Percentiles rank a stretch among this genome's conserved stretches.
Evolutionary conservation across 2,113 vertebrate species (phyloP).

Genomic region (Micronisus gabar): DNA sequence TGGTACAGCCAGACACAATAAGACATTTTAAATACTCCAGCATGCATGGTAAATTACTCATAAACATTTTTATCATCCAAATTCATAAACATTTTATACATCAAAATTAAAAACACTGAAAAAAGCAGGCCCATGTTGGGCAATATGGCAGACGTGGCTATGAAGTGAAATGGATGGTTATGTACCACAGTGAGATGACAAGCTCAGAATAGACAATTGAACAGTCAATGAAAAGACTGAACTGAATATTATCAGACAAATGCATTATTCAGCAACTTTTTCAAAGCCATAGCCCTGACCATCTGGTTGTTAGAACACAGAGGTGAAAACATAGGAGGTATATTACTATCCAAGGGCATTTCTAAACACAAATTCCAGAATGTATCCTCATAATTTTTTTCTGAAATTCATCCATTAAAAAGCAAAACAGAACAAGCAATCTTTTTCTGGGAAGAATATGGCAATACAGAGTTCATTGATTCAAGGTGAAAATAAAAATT

Average conservation of each 20-base stretch:
- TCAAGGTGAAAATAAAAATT: not conserved
- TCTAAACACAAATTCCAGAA: not conserved
- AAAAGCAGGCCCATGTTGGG: not conserved
- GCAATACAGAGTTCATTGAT: not conserved
- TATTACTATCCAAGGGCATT: not conserved
- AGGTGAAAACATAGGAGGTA: not conserved
- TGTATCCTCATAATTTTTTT: not conserved
- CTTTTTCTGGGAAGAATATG: not conserved
- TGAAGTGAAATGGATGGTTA: not conserved
- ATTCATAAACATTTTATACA: slow-evolving; percentile 47
- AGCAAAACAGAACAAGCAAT: not conserved
- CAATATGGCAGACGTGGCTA: not conserved
- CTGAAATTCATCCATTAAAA: not conserved
- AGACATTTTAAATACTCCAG: not conserved
- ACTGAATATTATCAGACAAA: not conserved
- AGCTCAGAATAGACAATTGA: not conserved
- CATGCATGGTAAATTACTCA: slow-evolving; percentile 3
- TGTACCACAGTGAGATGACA: not conserved
- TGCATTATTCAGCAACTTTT: slow-evolving; percentile 45
- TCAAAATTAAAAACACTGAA: slow-evolving; percentile 30
- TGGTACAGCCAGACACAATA: slow-evolving; percentile 22
- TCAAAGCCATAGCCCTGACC: not conserved
- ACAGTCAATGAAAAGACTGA: not conserved
- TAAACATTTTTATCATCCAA: slow-evolving; percentile 24
- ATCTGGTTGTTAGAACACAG: slow-evolving; percentile 1